Conservation (phyloP, 2,888 invertebrate genomes). For the Scrobipalpa atriplicella region DNA sequence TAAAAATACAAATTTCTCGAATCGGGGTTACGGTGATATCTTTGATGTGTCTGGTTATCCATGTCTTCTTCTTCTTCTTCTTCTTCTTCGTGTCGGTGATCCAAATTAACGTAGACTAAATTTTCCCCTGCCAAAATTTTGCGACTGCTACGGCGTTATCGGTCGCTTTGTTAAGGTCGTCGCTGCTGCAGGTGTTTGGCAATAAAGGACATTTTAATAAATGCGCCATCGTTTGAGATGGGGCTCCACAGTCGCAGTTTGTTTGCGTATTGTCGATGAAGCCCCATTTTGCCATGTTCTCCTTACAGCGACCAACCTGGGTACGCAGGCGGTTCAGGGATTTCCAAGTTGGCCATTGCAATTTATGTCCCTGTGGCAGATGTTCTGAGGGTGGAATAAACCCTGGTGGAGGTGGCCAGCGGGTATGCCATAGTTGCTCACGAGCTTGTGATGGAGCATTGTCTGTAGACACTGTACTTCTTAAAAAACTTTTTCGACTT, state of each 20-base stretch:
- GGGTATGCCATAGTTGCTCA: background rate
- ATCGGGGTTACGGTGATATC: constrained; percentile 24
- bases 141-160: too few species aligned
- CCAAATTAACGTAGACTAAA: too few species aligned
- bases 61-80: background rate
- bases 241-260: too few species aligned
- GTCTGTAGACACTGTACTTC: background rate
- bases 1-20: constrained; percentile 27
- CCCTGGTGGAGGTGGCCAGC: background rate
- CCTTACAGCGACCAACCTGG: background rate
- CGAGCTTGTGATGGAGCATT: background rate
- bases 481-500: background rate
- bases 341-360: background rate
- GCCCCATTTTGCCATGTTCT: background rate
- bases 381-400: too few species aligned
- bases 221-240: too few species aligned
- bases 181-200: too few species aligned
- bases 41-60: constrained; percentile 18
- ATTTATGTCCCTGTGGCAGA: background rate
- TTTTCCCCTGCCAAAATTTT: too few species aligned
- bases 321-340: background rate
- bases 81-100: too few species aligned
- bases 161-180: too few species aligned
- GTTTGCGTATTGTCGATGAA: background rate
- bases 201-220: too few species aligned